Base-by-base conservation (phyloP, 2,113 vertebrate species). In the Neogobius melanostomus region DNA sequence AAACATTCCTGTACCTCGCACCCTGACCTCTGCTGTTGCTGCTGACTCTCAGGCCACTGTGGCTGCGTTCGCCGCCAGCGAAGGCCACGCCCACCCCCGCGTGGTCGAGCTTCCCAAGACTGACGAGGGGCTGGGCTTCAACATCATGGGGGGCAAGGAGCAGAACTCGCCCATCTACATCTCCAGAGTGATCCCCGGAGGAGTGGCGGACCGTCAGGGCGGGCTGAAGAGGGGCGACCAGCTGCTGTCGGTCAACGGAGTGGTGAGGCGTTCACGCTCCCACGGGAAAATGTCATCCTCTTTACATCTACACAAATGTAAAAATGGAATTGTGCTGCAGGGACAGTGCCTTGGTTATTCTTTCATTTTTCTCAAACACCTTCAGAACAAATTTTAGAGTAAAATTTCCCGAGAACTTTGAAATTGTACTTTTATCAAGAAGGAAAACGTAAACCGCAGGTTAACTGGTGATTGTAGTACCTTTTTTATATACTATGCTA, bases 141-240 rank as follows among this genome's bases (percentile, higher is more conserved):
- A 97, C 90, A 96, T 97, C 69, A 97, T 97, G 95, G 96, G 96
- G 0, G 96, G 96, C 17, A 97, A 96, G 82, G 96, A 97, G 76
- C 96, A 97, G 87, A 97, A 97, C 85, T 97, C 96, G 0, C 95
- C 96, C 62, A 97, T 97, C 81, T 97, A 97, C 80, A 96, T 97
- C 81, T 97, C 96, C 71, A 93, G 96, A 28, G 95, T 97, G 66
- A 97, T 97, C 49, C 96, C 96, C 0, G 95, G 94, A 2, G 95
- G 96, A 0, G 96, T 97, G 78, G 96, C 96, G 0, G 95, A 96
- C 81, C 93, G 95, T n/a, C 96, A 97, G 2, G 96, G 96, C 1
- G 96, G 96, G 1, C 93, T 97, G 63, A 97, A 97, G 86, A 92
- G 95, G 53, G 96, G 96, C 8, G 96, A 97, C 86, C 96, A 97